Evolutionary conservation across 2,888 invertebrate species (phyloP), one percentile per base, ranked within the genome.

Genomic region (Thera britannica): DNA sequence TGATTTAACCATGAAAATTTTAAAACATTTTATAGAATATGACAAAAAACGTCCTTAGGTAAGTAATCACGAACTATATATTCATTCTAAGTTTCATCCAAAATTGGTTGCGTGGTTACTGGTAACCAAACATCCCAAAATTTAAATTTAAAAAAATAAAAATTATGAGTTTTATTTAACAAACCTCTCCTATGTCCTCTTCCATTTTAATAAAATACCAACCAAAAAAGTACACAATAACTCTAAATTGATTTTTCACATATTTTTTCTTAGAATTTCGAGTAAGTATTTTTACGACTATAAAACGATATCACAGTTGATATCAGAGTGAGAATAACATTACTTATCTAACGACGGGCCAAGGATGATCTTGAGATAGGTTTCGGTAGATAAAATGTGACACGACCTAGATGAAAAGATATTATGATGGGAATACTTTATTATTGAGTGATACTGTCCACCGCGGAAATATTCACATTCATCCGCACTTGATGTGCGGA

Each of bases 311-410:
- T 38, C 52, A 11, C 46, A 38, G 64, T 65, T 63, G 61, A 65
- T 69, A 72, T 68, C 65, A 56, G 64, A 70, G 56, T 72, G 63
- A 62, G 68, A 69, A 63, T 68, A 67, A 61, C 62, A 70, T 66
- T 56, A 62, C 36, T 66, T 73, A 75, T 70, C 73, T 70, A 57
- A 52, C 23, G 65, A 66, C 71, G 36, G 52, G 12, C 65, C 77
- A 79, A 76, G 75, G 77, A 76, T 79, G 77, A 78, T 78, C 75
- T 74, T 74, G 70, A 73, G 78, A 79, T 79, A 77, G 71, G 68
- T 74, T 77, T 62, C 58, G 68, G 62, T 69, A 79, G 55, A 62
- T 55, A 77, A 67, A 67, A 71, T 36, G 67, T 71, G 75, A 75
- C 75, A 35, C 69, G 74, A 75, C 76, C 77, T 72, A 77, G 58